Evolutionary conservation across 2,888 invertebrate genomes (phyloP).

Genomic region (Cheilosia urbana): DNA sequence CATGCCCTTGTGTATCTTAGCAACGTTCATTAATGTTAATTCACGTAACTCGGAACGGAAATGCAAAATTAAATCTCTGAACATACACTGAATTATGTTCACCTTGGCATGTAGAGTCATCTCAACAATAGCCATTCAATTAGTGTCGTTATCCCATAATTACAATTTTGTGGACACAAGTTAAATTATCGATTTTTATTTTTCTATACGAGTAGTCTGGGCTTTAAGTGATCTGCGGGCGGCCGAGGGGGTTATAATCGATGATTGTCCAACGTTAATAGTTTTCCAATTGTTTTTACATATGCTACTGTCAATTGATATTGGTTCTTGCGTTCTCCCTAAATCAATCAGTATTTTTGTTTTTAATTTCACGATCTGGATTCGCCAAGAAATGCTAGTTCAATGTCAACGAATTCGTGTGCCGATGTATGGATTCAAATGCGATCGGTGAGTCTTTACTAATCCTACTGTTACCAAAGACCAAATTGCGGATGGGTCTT

Average conservation of each 20-base stretch:
- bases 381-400: background rate
- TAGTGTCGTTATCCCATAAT: constrained; percentile 72
- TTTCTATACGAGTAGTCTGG: background rate
- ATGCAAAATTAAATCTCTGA: constrained; percentile 67
- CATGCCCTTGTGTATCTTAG: constrained; percentile 33
- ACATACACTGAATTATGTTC: constrained; percentile 65
- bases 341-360: background rate
- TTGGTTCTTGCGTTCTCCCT: background rate
- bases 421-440: too few relatives aligned
- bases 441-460: too few relatives aligned
- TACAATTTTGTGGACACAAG: constrained; percentile 63
- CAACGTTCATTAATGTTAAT: constrained; percentile 13
- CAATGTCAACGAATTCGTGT: too few relatives aligned
- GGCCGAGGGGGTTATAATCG: too few relatives aligned
- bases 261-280: background rate
- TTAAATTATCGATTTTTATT: constrained; percentile 45
- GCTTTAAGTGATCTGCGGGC: background rate
- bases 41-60: constrained; percentile 43
- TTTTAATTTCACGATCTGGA: background rate
- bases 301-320: background rate
- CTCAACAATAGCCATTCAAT: constrained; percentile 66
- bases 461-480: too few relatives aligned
- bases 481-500: too few relatives aligned
- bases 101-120: constrained; percentile 67
- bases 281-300: background rate